Evolutionary conservation across 2,797 vertebrate genomes (phyloP).

Genomic region (Erpetoichthys calabaricus): DNA sequence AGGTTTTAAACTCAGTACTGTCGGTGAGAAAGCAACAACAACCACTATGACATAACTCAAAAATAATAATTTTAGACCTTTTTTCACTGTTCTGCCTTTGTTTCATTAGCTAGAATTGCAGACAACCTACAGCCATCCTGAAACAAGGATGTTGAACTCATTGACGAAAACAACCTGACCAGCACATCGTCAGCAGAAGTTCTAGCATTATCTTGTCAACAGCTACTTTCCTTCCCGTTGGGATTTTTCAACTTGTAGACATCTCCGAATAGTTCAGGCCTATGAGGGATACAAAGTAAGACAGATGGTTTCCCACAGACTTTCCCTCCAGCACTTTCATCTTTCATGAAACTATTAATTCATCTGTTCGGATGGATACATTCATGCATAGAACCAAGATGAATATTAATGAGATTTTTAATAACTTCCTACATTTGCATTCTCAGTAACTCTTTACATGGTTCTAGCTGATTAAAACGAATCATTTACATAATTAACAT

Average conservation of each 20-base stretch:
- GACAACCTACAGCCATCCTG: too few species aligned
- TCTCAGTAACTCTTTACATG: constrained; percentile 85
- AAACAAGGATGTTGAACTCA: constrained; percentile 1
- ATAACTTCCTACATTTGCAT: constrained; percentile 84
- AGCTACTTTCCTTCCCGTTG: constrained; percentile 18
- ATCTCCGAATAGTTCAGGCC: constrained; percentile 34
- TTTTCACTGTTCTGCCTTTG: too few species aligned
- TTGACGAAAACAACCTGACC: constrained; percentile 2
- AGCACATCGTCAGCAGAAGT: constrained; percentile 1
- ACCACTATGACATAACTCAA: too few species aligned
- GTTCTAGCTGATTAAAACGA: constrained; percentile 90
- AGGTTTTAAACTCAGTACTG: too few species aligned
- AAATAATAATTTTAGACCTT: too few species aligned
- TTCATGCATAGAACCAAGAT: constrained; percentile 68
- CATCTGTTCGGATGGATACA: constrained; percentile 75
- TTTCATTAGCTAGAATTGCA: too few species aligned
- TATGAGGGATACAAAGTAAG: constrained; percentile 50
- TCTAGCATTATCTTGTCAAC: constrained; percentile 15
- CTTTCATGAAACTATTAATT: constrained; percentile 88
- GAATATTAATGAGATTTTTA: constrained; percentile 96
- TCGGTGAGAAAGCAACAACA: too few species aligned
- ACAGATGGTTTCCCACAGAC: constrained; percentile 75
- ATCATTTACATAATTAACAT: constrained; percentile 98
- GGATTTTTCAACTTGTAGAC: constrained; percentile 20
- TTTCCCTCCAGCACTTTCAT: constrained; percentile 79